Conservation (phyloP, 2,888 invertebrate genomes). For the Flexamia atlantica region DNA sequence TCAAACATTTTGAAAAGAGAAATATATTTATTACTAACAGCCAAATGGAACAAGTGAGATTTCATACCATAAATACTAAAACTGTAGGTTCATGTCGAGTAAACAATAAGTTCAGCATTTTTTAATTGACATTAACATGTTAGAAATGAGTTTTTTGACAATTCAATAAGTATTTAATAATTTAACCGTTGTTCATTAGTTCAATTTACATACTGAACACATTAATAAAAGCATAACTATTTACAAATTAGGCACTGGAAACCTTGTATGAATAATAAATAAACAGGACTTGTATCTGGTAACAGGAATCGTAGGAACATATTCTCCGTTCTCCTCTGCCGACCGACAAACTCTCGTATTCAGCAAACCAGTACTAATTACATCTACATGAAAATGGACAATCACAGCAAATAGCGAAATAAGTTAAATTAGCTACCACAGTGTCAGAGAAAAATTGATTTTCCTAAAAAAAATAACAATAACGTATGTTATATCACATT, state of each 20-base stretch:
- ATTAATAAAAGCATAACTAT: constrained; percentile 49
- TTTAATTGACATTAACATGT: constrained; percentile 50
- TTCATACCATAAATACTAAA: constrained; percentile 16
- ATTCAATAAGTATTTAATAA: background rate
- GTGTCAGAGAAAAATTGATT: constrained; percentile 2
- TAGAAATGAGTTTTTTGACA: constrained; percentile 2
- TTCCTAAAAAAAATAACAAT: constrained; percentile 26
- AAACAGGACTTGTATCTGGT: constrained; percentile 50
- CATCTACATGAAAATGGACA: constrained; percentile 24
- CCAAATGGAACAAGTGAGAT: constrained; percentile 46
- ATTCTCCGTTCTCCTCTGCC: constrained; percentile 2
- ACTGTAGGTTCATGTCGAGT: background rate
- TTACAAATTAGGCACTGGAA: constrained; percentile 56
- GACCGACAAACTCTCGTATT: background rate
- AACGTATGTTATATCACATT: constrained; percentile 48
- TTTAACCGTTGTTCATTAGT: background rate
- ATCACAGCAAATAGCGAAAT: constrained; percentile 53
- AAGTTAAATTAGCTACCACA: constrained; percentile 51
- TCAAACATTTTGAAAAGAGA: constrained; percentile 33
- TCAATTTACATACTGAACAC: constrained; percentile 9
- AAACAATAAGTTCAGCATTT: background rate
- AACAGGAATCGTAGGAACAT: constrained; percentile 49
- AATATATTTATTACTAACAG: constrained; percentile 58
- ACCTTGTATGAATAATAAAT: constrained; percentile 46
- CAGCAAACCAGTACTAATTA: constrained; percentile 39